Conservation (phyloP, 1,140 invertebrate species). For the Vanessa atalanta region DNA sequence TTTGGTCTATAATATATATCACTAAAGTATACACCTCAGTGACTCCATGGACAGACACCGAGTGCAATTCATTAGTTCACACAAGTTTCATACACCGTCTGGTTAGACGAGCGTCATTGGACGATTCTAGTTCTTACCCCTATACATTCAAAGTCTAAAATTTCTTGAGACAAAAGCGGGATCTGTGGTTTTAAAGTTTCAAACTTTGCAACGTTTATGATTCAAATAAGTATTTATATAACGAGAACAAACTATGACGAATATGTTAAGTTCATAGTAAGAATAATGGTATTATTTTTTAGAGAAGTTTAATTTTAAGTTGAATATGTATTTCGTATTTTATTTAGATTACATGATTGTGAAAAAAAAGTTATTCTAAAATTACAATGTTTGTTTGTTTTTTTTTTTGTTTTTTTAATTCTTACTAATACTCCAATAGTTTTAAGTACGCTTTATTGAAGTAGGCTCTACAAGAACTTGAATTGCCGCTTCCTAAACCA, state of each 20-base stretch:
- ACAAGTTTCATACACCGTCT: conserved; percentile 1
- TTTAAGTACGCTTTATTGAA: too few relatives aligned
- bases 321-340: not conserved
- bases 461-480: too few relatives aligned
- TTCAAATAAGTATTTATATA: conserved; percentile 14
- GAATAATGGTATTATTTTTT: not conserved
- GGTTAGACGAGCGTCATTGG: not conserved
- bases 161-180: not conserved
- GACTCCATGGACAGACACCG: not conserved
- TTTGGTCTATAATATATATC: too few relatives aligned
- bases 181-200: not conserved
- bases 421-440: too few relatives aligned
- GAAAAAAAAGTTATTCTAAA: too few relatives aligned
- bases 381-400: too few relatives aligned
- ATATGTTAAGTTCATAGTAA: not conserved
- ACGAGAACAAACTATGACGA: not conserved
- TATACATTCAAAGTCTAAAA: not conserved
- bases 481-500: too few relatives aligned
- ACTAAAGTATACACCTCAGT: not conserved
- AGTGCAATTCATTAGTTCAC: not conserved
- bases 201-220: conserved; percentile 5
- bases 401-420: too few relatives aligned
- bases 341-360: too few relatives aligned
- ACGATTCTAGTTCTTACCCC: not conserved
- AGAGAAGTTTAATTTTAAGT: not conserved